Base-by-base conservation (phyloP, 2,888 invertebrate genomes). In the Yponomeuta sedellus region DNA sequence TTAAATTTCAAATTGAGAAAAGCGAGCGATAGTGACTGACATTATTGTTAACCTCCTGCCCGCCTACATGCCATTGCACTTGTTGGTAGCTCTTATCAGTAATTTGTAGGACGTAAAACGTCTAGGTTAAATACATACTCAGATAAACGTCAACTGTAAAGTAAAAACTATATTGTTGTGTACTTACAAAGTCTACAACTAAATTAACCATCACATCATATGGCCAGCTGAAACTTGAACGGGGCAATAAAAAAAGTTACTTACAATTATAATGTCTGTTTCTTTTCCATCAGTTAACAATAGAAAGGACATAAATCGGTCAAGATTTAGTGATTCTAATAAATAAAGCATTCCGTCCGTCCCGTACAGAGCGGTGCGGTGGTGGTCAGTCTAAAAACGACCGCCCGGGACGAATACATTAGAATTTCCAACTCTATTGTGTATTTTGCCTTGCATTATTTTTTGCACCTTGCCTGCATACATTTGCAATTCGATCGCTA, bases 261-360 rank as follows among this genome's bases (percentile, higher is more conserved):
- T 5, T 34, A 52, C 16, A 52, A 52, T 52, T 16, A 16, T 52
- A 10, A 52, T 52, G 44, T 52, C 70, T 84, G 84, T 85, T 85
- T 85, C 76, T 72, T 64, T 66, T 64, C 70, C 69, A 71, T 77
- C 80, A 81, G 44, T 78, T 81, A 79, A 82, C 79, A 83, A 83
- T 84, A 83, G 81, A 76, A 72, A 70, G 71, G 74, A 77, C 76
- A 82, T 84, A 87, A 87, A 86, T 85, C 82, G 83, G 77, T 74
- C 71, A 73, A 78, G 76, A 85, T 86, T 86, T 87, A 83, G 82
- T 77, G 84, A 81, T 84, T 83, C 89, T 89, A 89, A 90, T 91
- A 91, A 89, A 91, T 90, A 91, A 91, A 89, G 90, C 89, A 90
- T 83, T 76, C 79, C 78, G 79, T 84, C 82, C 78, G 83, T 75